These are phyloP conservation scores for Poliocrania exsul DNA, from an alignment of 2,797 vertebrate genomes.

Conservation along the genomic window DNA sequence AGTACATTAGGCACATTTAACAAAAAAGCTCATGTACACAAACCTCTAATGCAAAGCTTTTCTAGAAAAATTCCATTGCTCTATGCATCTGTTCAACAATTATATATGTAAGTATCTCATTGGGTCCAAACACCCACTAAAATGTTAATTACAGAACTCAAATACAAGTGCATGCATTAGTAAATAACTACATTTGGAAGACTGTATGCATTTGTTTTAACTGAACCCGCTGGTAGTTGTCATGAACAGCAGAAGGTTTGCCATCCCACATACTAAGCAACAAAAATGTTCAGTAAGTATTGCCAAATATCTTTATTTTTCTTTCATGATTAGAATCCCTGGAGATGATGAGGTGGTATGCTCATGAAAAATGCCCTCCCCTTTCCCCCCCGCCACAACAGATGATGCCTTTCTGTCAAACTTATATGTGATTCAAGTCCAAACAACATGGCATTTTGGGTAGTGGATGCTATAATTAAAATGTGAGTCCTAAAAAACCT, in stretches of 20 bases:
- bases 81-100: not conserved
- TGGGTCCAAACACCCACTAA: slow-evolving; percentile 19
- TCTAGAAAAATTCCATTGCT: slow-evolving; percentile 3
- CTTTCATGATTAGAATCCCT: not conserved
- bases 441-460: slow-evolving; percentile 49
- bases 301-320: not conserved
- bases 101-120: slow-evolving; percentile 7
- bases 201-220: not conserved
- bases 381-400: not conserved
- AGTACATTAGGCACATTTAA: not conserved
- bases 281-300: not conserved
- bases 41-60: not conserved
- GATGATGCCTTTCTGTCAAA: slow-evolving; percentile 41
- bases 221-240: not conserved
- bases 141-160: slow-evolving; percentile 63
- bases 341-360: not conserved
- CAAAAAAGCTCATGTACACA: not conserved
- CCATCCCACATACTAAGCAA: not conserved
- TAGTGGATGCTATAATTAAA: slow-evolving; percentile 68
- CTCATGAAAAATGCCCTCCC: not conserved
- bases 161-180: not conserved
- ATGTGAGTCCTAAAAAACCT: slow-evolving; percentile 58
- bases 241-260: not conserved
- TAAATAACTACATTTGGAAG: not conserved
- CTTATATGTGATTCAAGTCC: slow-evolving; percentile 31